Conservation (phyloP, 2,797 vertebrate genomes). For the Gastrophryne carolinensis region DNA sequence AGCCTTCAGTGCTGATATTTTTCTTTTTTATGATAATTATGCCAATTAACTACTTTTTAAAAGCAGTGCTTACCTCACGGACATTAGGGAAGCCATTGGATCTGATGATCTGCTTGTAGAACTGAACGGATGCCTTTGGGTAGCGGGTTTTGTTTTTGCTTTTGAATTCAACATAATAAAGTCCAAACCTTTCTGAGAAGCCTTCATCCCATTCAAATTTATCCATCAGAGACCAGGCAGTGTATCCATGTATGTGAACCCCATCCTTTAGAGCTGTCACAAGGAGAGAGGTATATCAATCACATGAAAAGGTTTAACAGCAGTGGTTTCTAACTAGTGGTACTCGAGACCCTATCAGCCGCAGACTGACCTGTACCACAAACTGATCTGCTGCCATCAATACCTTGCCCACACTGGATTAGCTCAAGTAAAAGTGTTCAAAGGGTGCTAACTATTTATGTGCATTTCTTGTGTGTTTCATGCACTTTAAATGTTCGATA, state of each 20-base stretch:
- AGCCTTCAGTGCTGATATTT: no score
- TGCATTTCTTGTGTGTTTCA: no score
- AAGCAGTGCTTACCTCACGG: conserved; percentile 72
- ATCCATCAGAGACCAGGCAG: conserved; percentile 91
- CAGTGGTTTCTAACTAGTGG: no score
- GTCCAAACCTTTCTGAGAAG: conserved; percentile 85
- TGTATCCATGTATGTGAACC: conserved; percentile 86
- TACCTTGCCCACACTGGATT: no score
- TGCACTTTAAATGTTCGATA: no score
- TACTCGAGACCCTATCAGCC: no score
- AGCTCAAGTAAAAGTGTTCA: no score
- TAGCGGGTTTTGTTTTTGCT: conserved; percentile 86
- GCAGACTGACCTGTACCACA: no score
- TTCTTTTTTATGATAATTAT: no score
- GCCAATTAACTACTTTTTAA: neutral
- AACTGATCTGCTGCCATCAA: no score
- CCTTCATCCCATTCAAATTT: conserved; percentile 95
- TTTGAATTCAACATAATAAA: conserved; percentile 87
- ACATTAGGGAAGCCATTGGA: conserved; percentile 88
- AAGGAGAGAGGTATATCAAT: neutral
- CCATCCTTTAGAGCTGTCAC: conserved; percentile 87
- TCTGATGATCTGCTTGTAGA: conserved; percentile 83
- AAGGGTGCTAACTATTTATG: no score
- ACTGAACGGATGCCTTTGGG: conserved; percentile 88
- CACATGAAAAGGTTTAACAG: no score